Evolutionary conservation across 64 coral and sea anemone genomes (phyloP), one percentile per base, ranked within the genome.

Genomic region (Porites australiensis): DNA sequence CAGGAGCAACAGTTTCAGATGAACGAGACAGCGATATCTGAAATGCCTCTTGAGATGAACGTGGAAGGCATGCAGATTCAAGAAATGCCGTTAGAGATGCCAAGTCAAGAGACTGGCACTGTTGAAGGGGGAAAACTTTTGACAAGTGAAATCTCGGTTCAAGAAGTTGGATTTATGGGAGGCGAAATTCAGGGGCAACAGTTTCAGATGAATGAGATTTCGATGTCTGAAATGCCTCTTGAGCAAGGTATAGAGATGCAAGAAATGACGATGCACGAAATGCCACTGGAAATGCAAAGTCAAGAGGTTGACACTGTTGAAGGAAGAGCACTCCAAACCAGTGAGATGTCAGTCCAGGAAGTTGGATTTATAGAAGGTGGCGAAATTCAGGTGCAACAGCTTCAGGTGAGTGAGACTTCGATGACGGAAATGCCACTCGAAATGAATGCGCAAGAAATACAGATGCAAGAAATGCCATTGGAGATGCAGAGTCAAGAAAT

Each of bases 341-440:
- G 22, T 73, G 27, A 37, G 1, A 73, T 8, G 22, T 20, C 44
- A 8, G 46, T 73, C 8, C 75, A 78, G 11, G 52, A 78, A 15
- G 11, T 78, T 13, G 16, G 46, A 77, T 14, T 18, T n/a, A 18
- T 77, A 49, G 46, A 77, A 4, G 74, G 74, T 11, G 74, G 8
- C 15, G 46, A 77, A 53, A 77, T 73, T 73, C 23, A 44, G 44
- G 46, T 44, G 70, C 4, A 62, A 55, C 2, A 16, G 14, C 45
- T 37, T 59, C 50, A 18, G 27, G 3, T 5, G 9, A n/a, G 47
- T 15, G 88, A 67, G 68, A 70, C 53, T 8, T 20, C 61, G 10
- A 21, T 90, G 6, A 18, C 68, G 49, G 88, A 90, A 71, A 90
- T 90, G 77, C 14, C 75, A 0, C 16, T 69, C 5, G 87, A 67